A percentile compares a stretch with the other conserved stretches of the same genome.
These are phyloP conservation scores for Ichneumon xanthorius DNA, from an alignment of 2,888 invertebrate species.

Conservation along the genomic window DNA sequence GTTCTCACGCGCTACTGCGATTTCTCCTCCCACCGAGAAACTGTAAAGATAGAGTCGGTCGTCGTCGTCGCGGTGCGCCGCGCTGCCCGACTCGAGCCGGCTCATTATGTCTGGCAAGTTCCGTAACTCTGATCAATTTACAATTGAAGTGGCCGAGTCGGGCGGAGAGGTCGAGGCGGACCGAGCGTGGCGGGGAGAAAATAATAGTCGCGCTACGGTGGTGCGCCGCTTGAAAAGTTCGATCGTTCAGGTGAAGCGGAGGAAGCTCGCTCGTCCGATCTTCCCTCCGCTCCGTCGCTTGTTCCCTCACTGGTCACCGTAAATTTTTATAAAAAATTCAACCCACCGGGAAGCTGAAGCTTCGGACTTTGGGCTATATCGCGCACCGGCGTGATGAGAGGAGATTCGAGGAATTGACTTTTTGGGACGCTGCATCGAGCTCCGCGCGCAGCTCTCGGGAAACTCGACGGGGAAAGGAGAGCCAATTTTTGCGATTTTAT, in stretches of 20 bases:
- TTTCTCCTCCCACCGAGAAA: slow-evolving; percentile 28
- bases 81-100: slow-evolving; percentile 35
- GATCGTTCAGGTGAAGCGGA: slow-evolving; percentile 31
- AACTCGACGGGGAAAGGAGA: background rate
- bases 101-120: slow-evolving; percentile 75
- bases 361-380: background rate
- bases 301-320: slow-evolving; percentile 1
- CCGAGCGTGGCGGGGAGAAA: background rate
- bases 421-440: background rate
- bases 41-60: slow-evolving; percentile 47
- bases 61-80: slow-evolving; percentile 19
- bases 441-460: background rate
- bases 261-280: background rate
- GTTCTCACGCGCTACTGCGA: slow-evolving; percentile 36
- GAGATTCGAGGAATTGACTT: background rate
- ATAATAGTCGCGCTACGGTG: background rate
- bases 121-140: slow-evolving; percentile 77
- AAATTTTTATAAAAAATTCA: slow-evolving; percentile 54
- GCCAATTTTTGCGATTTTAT: background rate
- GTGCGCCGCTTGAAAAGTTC: slow-evolving; percentile 44
- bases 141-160: slow-evolving; percentile 75
- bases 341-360: background rate
- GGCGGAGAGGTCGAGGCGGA: background rate
- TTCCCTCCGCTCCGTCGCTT: background rate
- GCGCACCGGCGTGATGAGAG: background rate